Evolutionary conservation across 2,888 invertebrate species (phyloP), one percentile per base, ranked within the genome.

Genomic region (Noctua comes): DNA sequence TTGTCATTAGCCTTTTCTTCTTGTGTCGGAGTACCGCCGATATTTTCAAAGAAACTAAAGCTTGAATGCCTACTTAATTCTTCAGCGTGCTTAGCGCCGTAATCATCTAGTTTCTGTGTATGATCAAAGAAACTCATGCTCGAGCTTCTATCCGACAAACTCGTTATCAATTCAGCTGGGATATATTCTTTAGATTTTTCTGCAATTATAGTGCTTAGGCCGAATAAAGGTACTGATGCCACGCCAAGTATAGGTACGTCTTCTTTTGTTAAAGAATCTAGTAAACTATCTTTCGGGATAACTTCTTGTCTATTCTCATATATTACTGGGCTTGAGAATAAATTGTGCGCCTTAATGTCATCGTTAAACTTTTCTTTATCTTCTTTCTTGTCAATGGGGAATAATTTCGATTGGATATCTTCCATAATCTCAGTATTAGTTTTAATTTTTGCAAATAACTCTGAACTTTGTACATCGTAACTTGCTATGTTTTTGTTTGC

Each of bases 171-270:
- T 36, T 86, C 83, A 27, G 84, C 73, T 65, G 88, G 78, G 36
- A 75, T 71, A 51, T 82, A 77, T 70, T 91, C 91, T 78, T 89
- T 89, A 10, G 91, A 77, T 85, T 89, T 91, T 43, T 91, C 91
- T 72, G 92, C 88, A 64, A 91, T 84, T 5, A 92, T 87, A n/a
- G 90, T 88, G 31, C 94, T 91, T 5, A 93, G 84, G 0, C 92
- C 93, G 83, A 92, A 92, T 48, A 93, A 79, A 3, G 94, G 92
- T 27, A 91, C 89, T 16, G 92, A 88, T 21, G 93, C 89, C 8
- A 93, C 90, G 51, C 89, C 90, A 46, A 91, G 83, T 51, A 90
- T 85, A 18, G 91, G 90, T 13, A 90, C 88, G 6, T 87, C 84
- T 40, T 88, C 84, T 82, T 90, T 89, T 21, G 83, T 77, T 48